Evolutionary conservation across 2,888 invertebrate species (phyloP).

Genomic region (Atrina japonica): DNA sequence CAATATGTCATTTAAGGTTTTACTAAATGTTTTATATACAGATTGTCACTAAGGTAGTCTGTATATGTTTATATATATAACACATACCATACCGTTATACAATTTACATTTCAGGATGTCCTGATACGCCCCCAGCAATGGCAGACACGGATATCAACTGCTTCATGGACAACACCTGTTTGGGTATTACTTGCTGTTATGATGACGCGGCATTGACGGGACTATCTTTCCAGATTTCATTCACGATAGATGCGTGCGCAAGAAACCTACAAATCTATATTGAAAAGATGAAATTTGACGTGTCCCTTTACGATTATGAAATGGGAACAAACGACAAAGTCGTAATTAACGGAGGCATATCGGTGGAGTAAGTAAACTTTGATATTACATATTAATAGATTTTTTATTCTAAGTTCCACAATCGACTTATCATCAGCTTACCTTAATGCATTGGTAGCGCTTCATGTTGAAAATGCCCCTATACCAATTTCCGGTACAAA

Average conservation of each 20-base stretch:
- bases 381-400: no score
- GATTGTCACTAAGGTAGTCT: no score
- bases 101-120: slow-evolving; percentile 17
- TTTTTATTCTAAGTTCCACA: no score
- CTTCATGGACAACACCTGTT: slow-evolving; percentile 42
- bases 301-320: slow-evolving; percentile 46
- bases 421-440: neutral
- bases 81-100: no score
- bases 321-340: slow-evolving; percentile 41
- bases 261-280: slow-evolving; percentile 42
- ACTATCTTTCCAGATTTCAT: slow-evolving; percentile 26
- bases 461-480: no score
- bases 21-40: no score
- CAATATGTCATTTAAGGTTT: no score
- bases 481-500: no score
- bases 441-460: no score
- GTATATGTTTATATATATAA: no score
- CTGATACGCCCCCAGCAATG: neutral
- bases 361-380: slow-evolving; percentile 23
- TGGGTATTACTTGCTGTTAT: slow-evolving; percentile 52
- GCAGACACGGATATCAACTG: slow-evolving; percentile 24
- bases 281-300: slow-evolving; percentile 46
- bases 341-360: slow-evolving; percentile 3
- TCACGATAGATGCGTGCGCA: slow-evolving; percentile 47
- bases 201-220: slow-evolving; percentile 25